Evolutionary conservation across 2,888 invertebrate genomes (phyloP), one percentile per base, ranked within the genome.

Genomic region (Spisula subtruncata): DNA sequence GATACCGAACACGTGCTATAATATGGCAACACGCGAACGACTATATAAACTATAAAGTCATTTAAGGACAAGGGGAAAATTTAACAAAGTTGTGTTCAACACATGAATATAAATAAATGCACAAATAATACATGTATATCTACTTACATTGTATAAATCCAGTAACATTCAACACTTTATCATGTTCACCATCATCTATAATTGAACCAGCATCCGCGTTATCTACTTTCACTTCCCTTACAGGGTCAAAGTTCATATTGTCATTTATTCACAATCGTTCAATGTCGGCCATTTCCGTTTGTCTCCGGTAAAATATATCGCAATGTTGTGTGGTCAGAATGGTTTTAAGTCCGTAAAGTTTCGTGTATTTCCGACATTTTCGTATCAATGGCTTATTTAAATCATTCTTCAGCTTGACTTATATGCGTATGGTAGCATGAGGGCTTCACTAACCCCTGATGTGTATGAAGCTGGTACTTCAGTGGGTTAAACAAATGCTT

Each of bases 191-290:
- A 75, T 75, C 35, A 75, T 14, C 1, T 32, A 32, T 35, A 75
- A 75, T 12, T 32, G 5, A 32, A 71, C 16, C n/a, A 14, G 12
- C 16, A 32, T 75, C 75, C 75, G 75, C 75, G 29, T 32, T 75
- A 75, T 75, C 75, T 35, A 75, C 75, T 75, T 75, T 75, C 35
- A 75, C 75, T 75, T 75, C 75, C n/a, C 75, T 75, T 75, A 12
- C 18, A 16, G 16, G 75, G 14, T 75, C 35, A 75, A 75, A 75
- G 75, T 75, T 75, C 32, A 35, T 75, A 0, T 32, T 18, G 16
- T 35, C 75, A 35, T 75, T 75, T 8, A 18, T 75, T 35, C 75
- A 35, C 35, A 25, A 66, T n/a, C 25, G 10, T 66, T 66, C 60
- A 25, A 12, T 6, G n/a, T 60, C n/a, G 10, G 60, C 8, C 8